Evolutionary conservation across 2,113 vertebrate species (phyloP).

Genomic region (Aptenodytes patagonicus): DNA sequence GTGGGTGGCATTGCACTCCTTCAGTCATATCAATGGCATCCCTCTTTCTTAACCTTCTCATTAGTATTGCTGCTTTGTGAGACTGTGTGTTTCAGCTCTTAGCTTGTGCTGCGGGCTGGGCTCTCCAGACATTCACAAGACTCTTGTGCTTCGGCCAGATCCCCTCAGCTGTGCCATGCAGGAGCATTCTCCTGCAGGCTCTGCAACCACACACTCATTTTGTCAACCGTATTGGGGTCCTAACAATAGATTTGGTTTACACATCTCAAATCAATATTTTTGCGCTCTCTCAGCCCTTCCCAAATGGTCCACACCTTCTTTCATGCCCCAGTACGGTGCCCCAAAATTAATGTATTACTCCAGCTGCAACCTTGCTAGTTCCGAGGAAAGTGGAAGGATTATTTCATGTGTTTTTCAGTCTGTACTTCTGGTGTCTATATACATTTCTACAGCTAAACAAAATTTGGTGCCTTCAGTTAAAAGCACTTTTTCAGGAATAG

Average conservation of each 20-base stretch:
- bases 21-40: not conserved
- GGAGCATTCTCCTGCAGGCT: not conserved
- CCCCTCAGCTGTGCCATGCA: not conserved
- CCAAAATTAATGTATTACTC: not conserved
- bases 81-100: not conserved
- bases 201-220: not conserved
- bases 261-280: not conserved
- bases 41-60: not conserved
- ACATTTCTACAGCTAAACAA: not conserved
- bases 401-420: not conserved
- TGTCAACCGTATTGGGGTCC: not conserved
- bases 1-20: not conserved
- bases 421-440: not conserved
- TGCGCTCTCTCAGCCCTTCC: not conserved
- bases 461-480: not conserved
- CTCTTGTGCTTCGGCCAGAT: rapidly evolving
- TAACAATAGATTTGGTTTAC: not conserved
- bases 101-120: not conserved
- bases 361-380: not conserved
- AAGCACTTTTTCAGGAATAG: not conserved
- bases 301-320: not conserved
- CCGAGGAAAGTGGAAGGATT: not conserved
- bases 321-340: not conserved
- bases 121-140: not conserved
- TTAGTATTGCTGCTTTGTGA: not conserved